Evolutionary conservation across 2,113 vertebrate species (phyloP).

Genomic region (Coptodon bakossiorum): DNA sequence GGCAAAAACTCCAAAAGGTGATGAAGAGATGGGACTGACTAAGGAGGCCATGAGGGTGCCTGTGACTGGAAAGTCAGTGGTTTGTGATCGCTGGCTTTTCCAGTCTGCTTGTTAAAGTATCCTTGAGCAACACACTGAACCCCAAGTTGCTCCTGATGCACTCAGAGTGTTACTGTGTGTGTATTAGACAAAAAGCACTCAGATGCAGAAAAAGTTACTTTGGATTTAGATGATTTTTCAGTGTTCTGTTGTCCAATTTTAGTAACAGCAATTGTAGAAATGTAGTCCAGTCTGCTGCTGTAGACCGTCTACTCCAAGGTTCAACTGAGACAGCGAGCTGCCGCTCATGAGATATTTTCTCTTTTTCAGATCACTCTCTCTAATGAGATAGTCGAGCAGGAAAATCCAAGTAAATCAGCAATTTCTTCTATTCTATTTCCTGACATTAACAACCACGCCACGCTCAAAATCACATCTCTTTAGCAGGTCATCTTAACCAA

Average conservation of each 20-base stretch:
- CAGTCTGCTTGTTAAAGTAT: background rate
- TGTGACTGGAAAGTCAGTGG: accelerated
- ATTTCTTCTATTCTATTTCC: background rate
- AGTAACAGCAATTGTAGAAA: background rate
- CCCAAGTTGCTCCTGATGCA: background rate
- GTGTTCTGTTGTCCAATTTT: background rate
- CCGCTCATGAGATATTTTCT: background rate
- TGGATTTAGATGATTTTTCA: background rate
- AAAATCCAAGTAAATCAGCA: background rate
- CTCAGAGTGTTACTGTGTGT: background rate
- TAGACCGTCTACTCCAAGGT: accelerated
- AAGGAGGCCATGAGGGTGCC: accelerated
- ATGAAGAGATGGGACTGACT: background rate
- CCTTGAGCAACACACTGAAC: background rate
- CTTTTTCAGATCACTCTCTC: background rate
- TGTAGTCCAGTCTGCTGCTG: background rate
- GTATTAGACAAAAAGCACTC: background rate
- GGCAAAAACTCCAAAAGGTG: background rate
- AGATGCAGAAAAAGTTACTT: background rate
- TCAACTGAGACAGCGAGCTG: background rate
- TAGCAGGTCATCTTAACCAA: background rate
- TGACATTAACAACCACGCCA: background rate
- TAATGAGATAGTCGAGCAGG: background rate
- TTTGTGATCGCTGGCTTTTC: background rate
- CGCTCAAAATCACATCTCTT: background rate